These are phyloP conservation scores for Vulpes ferrilata DNA, from an alignment of 2,113 vertebrate genomes.

Conservation along the genomic window DNA sequence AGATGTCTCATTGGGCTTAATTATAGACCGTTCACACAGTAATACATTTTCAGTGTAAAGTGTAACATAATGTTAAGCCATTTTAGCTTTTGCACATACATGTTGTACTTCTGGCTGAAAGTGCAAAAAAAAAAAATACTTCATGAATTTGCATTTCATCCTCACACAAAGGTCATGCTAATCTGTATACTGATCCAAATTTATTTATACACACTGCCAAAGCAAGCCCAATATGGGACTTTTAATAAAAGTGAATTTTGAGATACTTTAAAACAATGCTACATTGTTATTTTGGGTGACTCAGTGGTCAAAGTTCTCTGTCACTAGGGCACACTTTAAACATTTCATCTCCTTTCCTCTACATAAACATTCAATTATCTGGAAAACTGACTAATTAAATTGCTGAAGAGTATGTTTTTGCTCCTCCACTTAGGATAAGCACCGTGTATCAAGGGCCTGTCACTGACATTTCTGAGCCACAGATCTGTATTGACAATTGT, in stretches of 20 bases:
- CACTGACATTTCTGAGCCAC: constrained; percentile 76
- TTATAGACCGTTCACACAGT: constrained; percentile 88
- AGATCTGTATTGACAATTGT: constrained; percentile 75
- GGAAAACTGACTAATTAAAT: not conserved
- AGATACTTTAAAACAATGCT: not conserved
- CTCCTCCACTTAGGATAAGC: constrained; percentile 64
- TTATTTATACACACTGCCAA: not conserved
- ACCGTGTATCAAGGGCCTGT: constrained; percentile 74
- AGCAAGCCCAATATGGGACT: not conserved
- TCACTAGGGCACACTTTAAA: not conserved
- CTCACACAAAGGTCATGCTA: not conserved
- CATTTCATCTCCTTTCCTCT: not conserved
- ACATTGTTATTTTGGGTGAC: not conserved
- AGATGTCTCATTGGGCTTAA: constrained; percentile 85
- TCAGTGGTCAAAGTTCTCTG: not conserved
- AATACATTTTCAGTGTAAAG: constrained; percentile 87
- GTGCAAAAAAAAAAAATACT: constrained; percentile 75
- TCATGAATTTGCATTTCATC: not conserved
- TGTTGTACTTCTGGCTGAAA: constrained; percentile 88
- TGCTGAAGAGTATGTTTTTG: not conserved
- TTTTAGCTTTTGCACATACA: constrained; percentile 87
- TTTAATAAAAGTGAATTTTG: not conserved
- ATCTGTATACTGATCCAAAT: not conserved
- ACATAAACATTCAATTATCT: not conserved
- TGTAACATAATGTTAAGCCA: constrained; percentile 87